These are phyloP conservation scores for Eretmochelys imbricata DNA, from an alignment of 2,113 vertebrate genomes.

Conservation along the genomic window DNA sequence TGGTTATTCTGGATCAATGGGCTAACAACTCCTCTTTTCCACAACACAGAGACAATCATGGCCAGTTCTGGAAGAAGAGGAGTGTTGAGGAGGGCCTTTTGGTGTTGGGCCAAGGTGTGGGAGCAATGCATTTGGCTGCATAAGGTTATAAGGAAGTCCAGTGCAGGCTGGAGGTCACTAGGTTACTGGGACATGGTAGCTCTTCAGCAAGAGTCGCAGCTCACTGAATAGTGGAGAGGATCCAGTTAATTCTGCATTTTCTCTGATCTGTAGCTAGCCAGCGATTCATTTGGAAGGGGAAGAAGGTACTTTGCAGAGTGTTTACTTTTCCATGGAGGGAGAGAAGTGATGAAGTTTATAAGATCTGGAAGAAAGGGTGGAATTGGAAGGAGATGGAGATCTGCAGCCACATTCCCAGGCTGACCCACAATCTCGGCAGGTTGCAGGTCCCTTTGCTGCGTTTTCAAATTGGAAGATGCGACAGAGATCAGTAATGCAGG, in stretches of 20 bases:
- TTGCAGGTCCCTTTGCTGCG: background rate
- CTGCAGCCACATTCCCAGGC: background rate
- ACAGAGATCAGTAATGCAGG: background rate
- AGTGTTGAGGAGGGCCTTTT: background rate
- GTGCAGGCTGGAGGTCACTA: background rate
- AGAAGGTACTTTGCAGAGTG: background rate
- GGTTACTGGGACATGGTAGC: background rate
- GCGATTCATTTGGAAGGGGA: background rate
- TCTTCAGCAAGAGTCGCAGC: background rate
- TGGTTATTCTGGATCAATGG: slow-evolving; percentile 3
- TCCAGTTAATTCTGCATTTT: background rate
- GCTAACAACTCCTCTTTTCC: background rate
- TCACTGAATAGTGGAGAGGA: background rate
- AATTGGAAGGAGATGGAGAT: background rate
- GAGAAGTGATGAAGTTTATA: background rate
- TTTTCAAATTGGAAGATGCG: background rate
- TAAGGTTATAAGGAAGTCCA: background rate
- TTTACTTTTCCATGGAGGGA: background rate
- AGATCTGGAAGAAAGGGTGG: background rate
- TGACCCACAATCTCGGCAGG: background rate
- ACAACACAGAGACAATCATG: background rate
- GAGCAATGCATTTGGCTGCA: background rate
- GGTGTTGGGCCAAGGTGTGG: background rate
- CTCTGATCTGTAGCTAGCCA: background rate
- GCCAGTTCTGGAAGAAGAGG: background rate